These are phyloP conservation scores for Lamprologus ornatipinnis DNA, from an alignment of 2,113 vertebrate species.

Conservation along the genomic window DNA sequence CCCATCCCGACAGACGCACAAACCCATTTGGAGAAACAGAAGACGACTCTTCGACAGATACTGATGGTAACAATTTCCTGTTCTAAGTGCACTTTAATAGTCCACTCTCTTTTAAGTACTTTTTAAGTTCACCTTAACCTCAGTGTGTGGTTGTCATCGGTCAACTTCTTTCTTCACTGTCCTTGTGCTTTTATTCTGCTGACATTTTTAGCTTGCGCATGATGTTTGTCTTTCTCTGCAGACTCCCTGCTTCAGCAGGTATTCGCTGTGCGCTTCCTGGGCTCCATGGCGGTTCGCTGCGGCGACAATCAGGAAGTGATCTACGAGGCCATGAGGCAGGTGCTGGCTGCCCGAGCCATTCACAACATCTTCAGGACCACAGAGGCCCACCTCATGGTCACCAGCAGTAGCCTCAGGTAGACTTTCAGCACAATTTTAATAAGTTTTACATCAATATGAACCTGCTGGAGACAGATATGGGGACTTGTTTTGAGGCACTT, in stretches of 20 bases:
- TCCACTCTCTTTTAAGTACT: neutral
- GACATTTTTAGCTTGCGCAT: neutral
- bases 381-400: slow-evolving; percentile 93
- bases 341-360: slow-evolving; percentile 91
- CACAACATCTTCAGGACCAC: slow-evolving; percentile 96
- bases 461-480: neutral
- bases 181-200: neutral
- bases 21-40: slow-evolving; percentile 94
- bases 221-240: slow-evolving; percentile 38
- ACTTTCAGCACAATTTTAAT: neutral
- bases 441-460: neutral
- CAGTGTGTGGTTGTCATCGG: neutral
- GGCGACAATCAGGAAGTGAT: slow-evolving; percentile 84
- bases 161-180: neutral
- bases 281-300: slow-evolving; percentile 89
- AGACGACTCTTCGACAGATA: slow-evolving; percentile 72
- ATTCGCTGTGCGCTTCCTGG: slow-evolving; percentile 89
- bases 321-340: slow-evolving; percentile 96
- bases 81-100: neutral
- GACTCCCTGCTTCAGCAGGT: slow-evolving; percentile 93
- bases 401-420: slow-evolving; percentile 83
- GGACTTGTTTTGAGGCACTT: neutral
- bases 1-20: slow-evolving; percentile 74
- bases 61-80: slow-evolving; percentile 74
- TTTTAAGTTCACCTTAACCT: neutral